phyloP scores from a whole-genome alignment of 2,888 invertebrate genomes.

The Muscina levida region DNA sequence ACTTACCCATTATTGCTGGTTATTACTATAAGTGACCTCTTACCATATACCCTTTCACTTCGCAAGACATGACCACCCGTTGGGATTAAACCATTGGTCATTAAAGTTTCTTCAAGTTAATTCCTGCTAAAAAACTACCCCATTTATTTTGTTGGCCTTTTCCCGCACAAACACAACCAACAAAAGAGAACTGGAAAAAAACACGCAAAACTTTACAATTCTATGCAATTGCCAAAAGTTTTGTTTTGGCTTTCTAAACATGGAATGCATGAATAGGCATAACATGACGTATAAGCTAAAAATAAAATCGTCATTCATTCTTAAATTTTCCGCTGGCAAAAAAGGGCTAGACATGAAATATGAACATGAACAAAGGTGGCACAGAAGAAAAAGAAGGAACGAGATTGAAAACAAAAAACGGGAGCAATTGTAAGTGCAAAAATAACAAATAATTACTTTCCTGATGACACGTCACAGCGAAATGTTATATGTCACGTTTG shows the following conservation, averaged over 20 bases:
- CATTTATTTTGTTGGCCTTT: too few species aligned
- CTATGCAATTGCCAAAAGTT: conserved; percentile 18
- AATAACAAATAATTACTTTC: conserved; percentile 40
- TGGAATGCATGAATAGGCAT: conserved; percentile 19
- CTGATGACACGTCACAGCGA: conserved; percentile 38
- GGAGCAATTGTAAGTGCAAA: conserved; percentile 4
- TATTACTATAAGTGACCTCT: conserved; percentile 36
- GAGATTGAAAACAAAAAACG: background rate
- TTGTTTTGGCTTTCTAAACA: conserved; percentile 14
- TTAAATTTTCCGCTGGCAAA: background rate
- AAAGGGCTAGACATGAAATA: conserved; percentile 26
- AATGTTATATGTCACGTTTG: conserved; percentile 9
- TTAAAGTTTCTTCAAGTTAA: background rate
- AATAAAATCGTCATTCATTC: background rate
- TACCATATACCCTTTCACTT: background rate
- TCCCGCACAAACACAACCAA: too few species aligned
- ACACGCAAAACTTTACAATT: conserved; percentile 45
- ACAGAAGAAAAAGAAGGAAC: conserved; percentile 5
- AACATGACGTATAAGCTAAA: conserved; percentile 22
- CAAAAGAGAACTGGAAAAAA: background rate
- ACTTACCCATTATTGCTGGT: conserved; percentile 50
- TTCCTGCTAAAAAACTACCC: background rate
- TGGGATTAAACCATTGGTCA: background rate
- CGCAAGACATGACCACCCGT: background rate
- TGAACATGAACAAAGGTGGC: background rate